phyloP scores from a whole-genome alignment of 2,888 invertebrate genomes.

The Orgyia antiqua region DNA sequence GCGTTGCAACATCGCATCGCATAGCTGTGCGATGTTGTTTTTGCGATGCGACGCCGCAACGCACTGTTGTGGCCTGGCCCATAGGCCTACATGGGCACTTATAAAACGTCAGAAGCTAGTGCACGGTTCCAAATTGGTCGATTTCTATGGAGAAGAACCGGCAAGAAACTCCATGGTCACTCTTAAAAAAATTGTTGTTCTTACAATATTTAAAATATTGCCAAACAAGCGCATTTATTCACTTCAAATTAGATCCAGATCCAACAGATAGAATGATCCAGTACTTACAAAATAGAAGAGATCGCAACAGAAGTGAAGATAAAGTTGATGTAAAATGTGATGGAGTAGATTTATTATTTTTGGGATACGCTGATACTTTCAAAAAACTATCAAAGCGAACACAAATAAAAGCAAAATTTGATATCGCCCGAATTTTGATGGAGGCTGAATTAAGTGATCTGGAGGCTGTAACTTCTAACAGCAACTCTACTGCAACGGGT shows the following conservation, averaged over 20 bases:
- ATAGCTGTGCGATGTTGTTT: too few relatives aligned
- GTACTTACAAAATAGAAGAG: constrained; percentile 5
- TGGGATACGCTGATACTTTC: background rate
- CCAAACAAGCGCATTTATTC: constrained; percentile 1
- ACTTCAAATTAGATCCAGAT: too few relatives aligned
- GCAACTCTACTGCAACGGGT: too few relatives aligned
- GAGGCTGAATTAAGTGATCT: constrained; percentile 15
- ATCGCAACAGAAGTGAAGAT: background rate
- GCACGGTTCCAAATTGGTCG: too few relatives aligned
- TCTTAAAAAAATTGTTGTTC: background rate
- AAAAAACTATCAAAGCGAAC: background rate
- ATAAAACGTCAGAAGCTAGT: too few relatives aligned
- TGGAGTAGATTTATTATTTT: constrained; percentile 6
- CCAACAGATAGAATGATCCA: constrained; percentile 7
- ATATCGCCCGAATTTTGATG: constrained; percentile 17
- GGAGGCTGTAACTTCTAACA: too few relatives aligned
- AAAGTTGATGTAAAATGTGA: constrained; percentile 3
- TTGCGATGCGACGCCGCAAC: too few relatives aligned
- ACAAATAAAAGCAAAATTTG: constrained; percentile 11
- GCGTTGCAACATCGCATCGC: too few relatives aligned
- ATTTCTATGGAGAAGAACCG: too few relatives aligned
- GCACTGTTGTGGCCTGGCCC: too few relatives aligned
- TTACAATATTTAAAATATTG: constrained; percentile 5
- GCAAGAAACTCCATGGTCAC: background rate
- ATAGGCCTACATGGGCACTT: too few relatives aligned